Conservation (phyloP, 1,140 invertebrate genomes). For the Solenopsis fugax region DNA sequence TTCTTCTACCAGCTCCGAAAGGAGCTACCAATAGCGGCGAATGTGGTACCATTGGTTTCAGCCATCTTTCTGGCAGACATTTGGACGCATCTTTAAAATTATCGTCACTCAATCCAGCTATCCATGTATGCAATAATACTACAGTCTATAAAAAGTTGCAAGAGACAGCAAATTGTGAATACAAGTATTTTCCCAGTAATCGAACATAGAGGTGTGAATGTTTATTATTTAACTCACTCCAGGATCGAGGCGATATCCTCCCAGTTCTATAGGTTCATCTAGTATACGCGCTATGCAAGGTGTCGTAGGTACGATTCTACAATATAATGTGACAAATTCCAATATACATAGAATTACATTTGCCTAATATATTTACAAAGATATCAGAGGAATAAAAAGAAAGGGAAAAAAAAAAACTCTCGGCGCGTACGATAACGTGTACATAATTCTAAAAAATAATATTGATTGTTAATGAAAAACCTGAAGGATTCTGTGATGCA, state of each 20-base stretch:
- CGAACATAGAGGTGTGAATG: not conserved
- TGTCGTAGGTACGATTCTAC: slow-evolving; percentile 92
- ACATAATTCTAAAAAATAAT: slow-evolving; percentile 1
- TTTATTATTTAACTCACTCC: slow-evolving; percentile 90
- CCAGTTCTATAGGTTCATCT: slow-evolving; percentile 91
- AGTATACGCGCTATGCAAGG: slow-evolving; percentile 93
- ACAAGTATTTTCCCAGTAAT: not conserved
- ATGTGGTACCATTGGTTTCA: slow-evolving; percentile 87
- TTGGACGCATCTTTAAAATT: slow-evolving; percentile 92
- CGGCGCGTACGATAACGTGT: not conserved
- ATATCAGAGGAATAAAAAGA: too few relatives aligned
- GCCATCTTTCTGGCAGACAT: slow-evolving; percentile 94
- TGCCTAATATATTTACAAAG: too few relatives aligned
- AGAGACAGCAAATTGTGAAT: slow-evolving; percentile 7
- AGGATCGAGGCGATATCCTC: slow-evolving; percentile 91
- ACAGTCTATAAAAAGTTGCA: slow-evolving; percentile 89
- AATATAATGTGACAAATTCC: slow-evolving; percentile 49
- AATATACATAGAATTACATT: not conserved
- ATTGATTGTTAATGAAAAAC: slow-evolving; percentile 71
- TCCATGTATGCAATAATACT: slow-evolving; percentile 94
- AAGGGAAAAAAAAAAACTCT: not conserved
- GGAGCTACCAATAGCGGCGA: slow-evolving; percentile 91
- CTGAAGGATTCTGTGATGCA: slow-evolving; percentile 95
- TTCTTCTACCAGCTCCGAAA: slow-evolving; percentile 94
- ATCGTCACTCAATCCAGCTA: slow-evolving; percentile 92